Conservation (phyloP, 2,888 invertebrate species). For the Thymelicus acteon region DNA sequence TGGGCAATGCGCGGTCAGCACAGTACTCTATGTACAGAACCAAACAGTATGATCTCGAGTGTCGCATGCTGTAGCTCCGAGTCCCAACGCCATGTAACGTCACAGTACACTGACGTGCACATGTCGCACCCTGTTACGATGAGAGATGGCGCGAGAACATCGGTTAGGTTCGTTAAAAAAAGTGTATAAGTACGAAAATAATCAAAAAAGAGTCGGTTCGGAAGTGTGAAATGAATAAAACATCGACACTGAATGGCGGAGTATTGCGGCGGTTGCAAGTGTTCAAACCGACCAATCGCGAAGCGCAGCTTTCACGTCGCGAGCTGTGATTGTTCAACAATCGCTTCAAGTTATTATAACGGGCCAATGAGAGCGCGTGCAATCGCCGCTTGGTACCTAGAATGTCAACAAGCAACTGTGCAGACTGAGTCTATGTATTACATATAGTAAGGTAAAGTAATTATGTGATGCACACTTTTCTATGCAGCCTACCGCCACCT, state of each 20-base stretch:
- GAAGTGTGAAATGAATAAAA: slow-evolving; percentile 69
- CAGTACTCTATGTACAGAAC: slow-evolving; percentile 62
- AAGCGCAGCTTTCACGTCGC: slow-evolving; percentile 10
- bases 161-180: slow-evolving; percentile 48
- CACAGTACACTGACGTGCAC: slow-evolving; percentile 23
- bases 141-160: slow-evolving; percentile 36
- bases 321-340: slow-evolving; percentile 23
- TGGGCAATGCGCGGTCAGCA: slow-evolving; percentile 47
- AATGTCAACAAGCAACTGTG: slow-evolving; percentile 53
- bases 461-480: slow-evolving; percentile 56
- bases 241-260: slow-evolving; percentile 63
- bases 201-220: slow-evolving; percentile 53
- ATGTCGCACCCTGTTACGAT: slow-evolving; percentile 24
- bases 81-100: slow-evolving; percentile 48
- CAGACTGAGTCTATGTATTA: slow-evolving; percentile 53
- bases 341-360: not conserved
- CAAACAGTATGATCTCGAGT: slow-evolving; percentile 58
- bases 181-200: slow-evolving; percentile 53
- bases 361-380: slow-evolving; percentile 32
- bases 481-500: slow-evolving; percentile 65
- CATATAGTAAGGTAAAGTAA: slow-evolving; percentile 48
- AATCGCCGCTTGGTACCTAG: slow-evolving; percentile 43
- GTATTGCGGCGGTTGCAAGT: slow-evolving; percentile 43
- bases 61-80: slow-evolving; percentile 60
- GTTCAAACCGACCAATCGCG: slow-evolving; percentile 30